Conservation (phyloP, 2,113 vertebrate species). For the Daubentonia madagascariensis region DNA sequence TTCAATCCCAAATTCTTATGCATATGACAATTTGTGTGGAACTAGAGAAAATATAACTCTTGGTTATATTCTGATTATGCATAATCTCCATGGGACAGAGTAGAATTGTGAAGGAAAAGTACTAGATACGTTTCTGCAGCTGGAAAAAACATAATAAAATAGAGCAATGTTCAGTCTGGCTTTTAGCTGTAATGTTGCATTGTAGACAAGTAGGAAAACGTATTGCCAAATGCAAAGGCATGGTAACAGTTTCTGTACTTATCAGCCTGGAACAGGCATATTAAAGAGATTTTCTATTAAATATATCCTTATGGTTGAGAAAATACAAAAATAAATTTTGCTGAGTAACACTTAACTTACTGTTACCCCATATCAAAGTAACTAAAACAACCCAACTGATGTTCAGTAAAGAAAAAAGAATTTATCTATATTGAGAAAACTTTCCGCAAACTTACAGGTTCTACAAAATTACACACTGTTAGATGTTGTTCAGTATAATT, state of each 20-base stretch:
- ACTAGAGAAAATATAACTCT: neutral
- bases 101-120: neutral
- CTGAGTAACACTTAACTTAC: neutral
- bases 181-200: slow-evolving; percentile 52
- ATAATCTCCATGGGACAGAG: slow-evolving; percentile 25
- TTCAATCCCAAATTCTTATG: neutral
- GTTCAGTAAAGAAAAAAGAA: neutral
- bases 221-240: slow-evolving; percentile 44
- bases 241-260: slow-evolving; percentile 7
- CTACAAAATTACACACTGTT: neutral
- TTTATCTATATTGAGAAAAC: neutral
- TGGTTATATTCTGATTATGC: neutral
- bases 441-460: neutral
- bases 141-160: slow-evolving; percentile 27
- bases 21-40: neutral
- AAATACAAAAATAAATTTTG: slow-evolving; percentile 42
- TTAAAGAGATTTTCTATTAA: slow-evolving; percentile 43
- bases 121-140: neutral
- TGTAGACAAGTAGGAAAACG: neutral
- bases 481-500: neutral
- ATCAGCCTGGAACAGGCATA: slow-evolving; percentile 44
- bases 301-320: slow-evolving; percentile 40
- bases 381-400: neutral
- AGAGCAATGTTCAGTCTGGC: neutral
- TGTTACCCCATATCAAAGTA: slow-evolving; percentile 39